Base-by-base conservation (phyloP, 2,113 vertebrate genomes). In the Smithornis capensis region DNA sequence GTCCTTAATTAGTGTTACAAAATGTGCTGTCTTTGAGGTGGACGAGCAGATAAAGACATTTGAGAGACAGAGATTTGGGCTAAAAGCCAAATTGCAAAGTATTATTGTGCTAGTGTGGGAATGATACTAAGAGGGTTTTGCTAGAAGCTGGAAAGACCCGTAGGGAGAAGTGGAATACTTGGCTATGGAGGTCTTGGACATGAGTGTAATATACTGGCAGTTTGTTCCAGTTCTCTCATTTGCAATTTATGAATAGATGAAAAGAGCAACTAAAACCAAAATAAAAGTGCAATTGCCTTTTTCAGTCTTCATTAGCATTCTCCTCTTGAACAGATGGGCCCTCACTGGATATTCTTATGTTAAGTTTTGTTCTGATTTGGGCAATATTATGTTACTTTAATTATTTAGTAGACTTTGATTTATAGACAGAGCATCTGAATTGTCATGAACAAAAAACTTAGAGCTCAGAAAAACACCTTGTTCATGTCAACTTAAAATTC, bases 281-380 rank as follows among this genome's bases (percentile, higher is more conserved):
- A 80, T 91, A 67, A 55, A 78, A 89, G 83, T 80, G 69, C 40
- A 53, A 52, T 57, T 95, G 93, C 87, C 82, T 91, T 95, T 96
- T 77, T 56, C 79, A 86, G 60, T 92, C 74, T 96, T 95, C 82
- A 94, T 95, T 97, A 91, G 45, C 87, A 88, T 96, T 94, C 87
- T 93, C 40, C 69, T 90, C 53, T 90, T 88, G 76, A 95, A 77
- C 94, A 97, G 94, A 95, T 95, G 94, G 94, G 84, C 21, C 67
- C 83, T 93, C 44, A 47, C 67, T 94, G 63, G 31, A 74, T 96
- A 91, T 71, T 93, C 63, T 75, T 65, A 69, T 83, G 65, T 64
- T 79, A 82, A 70, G 37, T 74, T 91, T 96, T 96, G 42, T 63
- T 95, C 63, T 90, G 44, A 79, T 89, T 27, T 85, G 70, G 33